phyloP scores from a whole-genome alignment of 1,140 invertebrate species.

The Drosophila ironensis region DNA sequence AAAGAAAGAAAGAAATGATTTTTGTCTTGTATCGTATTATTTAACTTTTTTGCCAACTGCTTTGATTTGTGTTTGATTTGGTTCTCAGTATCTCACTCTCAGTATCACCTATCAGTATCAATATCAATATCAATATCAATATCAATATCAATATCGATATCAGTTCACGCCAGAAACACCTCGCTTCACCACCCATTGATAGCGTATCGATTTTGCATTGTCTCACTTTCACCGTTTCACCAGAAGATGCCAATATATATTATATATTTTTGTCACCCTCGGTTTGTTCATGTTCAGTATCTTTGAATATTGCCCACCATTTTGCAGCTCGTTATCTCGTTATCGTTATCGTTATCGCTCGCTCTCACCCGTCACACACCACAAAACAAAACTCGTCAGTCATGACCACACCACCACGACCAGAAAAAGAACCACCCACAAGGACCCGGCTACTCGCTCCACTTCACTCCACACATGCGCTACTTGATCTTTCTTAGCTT shows the following conservation, averaged over 20 bases:
- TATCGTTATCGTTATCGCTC: conserved; percentile 46
- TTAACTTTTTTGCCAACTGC: conserved; percentile 66
- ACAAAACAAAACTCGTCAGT: conserved; percentile 21
- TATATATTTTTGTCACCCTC: conserved; percentile 13
- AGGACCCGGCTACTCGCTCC: conserved; percentile 7
- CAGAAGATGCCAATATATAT: conserved; percentile 25
- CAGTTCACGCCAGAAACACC: not conserved
- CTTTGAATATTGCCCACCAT: conserved; percentile 22
- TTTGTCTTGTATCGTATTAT: conserved; percentile 68
- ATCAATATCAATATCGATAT: not conserved
- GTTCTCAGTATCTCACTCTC: conserved; percentile 54
- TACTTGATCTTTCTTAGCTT: conserved; percentile 39
- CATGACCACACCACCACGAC: conserved; percentile 34
- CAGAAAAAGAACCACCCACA: conserved; percentile 22
- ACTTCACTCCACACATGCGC: conserved; percentile 9
- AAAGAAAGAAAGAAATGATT: conserved; percentile 62
- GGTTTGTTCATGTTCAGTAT: conserved; percentile 36
- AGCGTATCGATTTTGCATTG: not conserved
- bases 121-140: not conserved
- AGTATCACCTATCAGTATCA: too few relatives aligned
- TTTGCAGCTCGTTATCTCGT: conserved; percentile 45
- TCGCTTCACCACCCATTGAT: not conserved
- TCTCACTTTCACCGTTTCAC: conserved; percentile 1
- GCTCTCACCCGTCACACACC: conserved; percentile 38
- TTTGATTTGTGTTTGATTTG: conserved; percentile 69